These are phyloP conservation scores for Oxygymnocypris stewartii DNA, from an alignment of 2,113 vertebrate genomes.

Conservation along the genomic window DNA sequence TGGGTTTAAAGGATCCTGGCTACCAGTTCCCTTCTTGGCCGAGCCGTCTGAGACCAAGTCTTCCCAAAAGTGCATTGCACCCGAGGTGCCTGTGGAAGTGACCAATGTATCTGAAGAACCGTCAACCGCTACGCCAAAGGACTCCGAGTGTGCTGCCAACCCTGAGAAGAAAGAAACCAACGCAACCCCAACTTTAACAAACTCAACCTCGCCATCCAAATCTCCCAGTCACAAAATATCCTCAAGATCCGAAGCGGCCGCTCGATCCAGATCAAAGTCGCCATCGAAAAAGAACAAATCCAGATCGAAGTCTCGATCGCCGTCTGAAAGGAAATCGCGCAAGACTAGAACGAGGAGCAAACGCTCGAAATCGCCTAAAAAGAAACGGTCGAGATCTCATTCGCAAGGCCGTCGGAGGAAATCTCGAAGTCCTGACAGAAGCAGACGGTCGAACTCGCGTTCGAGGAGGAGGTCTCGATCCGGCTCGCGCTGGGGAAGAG, in stretches of 20 bases:
- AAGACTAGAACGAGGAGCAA: constrained; percentile 39
- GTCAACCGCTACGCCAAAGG: not conserved
- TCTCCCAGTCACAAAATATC: constrained; percentile 1
- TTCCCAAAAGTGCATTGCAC: constrained; percentile 42
- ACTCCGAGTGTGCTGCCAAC: not conserved
- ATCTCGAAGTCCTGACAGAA: constrained; percentile 54
- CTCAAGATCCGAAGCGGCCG: constrained; percentile 9
- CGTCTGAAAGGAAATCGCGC: constrained; percentile 55
- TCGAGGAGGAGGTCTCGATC: constrained; percentile 76
- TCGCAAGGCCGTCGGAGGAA: constrained; percentile 51
- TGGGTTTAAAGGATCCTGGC: constrained; percentile 52
- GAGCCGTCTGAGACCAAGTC: constrained; percentile 9
- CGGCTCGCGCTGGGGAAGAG: constrained; percentile 74
- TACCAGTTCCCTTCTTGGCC: constrained; percentile 58
- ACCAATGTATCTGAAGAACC: not conserved
- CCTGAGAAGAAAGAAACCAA: constrained; percentile 32
- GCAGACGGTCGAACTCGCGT: constrained; percentile 62
- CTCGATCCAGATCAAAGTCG: constrained; percentile 58
- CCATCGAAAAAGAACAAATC: constrained; percentile 61
- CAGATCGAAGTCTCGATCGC: constrained; percentile 57
- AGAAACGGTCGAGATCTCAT: constrained; percentile 58
- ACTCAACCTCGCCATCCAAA: not conserved
- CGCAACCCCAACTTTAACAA: not conserved
- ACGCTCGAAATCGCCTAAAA: constrained; percentile 52
- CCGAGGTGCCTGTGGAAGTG: constrained; percentile 48